Evolutionary conservation across 2,797 vertebrate genomes (phyloP).

Genomic region (Anas bernieri): DNA sequence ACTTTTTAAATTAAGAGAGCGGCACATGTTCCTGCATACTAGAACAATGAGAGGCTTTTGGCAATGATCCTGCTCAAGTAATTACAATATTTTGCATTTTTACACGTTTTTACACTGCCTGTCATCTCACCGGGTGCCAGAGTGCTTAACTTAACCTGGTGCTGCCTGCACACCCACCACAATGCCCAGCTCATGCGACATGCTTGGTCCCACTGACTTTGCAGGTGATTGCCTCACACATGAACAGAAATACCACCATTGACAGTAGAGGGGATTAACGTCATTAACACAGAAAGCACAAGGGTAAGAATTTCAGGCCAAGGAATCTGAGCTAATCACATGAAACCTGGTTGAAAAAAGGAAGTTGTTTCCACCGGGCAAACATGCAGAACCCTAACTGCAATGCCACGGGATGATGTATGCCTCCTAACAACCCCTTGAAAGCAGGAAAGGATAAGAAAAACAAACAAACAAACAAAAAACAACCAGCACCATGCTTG

Average conservation of each 20-base stretch:
- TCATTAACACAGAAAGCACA: background rate
- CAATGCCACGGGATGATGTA: background rate
- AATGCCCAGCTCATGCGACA: rapidly evolving
- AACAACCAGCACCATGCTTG: background rate
- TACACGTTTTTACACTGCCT: background rate
- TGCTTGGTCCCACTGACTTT: rapidly evolving
- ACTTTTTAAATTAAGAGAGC: slow-evolving; percentile 32
- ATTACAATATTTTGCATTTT: slow-evolving; percentile 2
- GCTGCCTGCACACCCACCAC: background rate
- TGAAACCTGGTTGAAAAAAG: background rate
- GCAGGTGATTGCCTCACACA: background rate
- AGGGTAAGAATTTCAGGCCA: background rate
- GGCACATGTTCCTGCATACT: background rate
- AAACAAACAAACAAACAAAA: background rate
- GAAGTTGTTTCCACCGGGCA: background rate
- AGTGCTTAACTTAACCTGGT: background rate
- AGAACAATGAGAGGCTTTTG: slow-evolving; percentile 24
- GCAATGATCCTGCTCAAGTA: background rate
- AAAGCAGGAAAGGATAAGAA: background rate
- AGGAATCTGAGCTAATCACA: background rate
- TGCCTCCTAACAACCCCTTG: background rate
- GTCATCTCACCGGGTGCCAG: background rate
- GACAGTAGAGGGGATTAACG: background rate
- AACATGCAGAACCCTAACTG: background rate
- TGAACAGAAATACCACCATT: background rate